These are phyloP conservation scores for Hirudo medicinalis DNA, from an alignment of 1,140 invertebrate species.

Conservation along the genomic window DNA sequence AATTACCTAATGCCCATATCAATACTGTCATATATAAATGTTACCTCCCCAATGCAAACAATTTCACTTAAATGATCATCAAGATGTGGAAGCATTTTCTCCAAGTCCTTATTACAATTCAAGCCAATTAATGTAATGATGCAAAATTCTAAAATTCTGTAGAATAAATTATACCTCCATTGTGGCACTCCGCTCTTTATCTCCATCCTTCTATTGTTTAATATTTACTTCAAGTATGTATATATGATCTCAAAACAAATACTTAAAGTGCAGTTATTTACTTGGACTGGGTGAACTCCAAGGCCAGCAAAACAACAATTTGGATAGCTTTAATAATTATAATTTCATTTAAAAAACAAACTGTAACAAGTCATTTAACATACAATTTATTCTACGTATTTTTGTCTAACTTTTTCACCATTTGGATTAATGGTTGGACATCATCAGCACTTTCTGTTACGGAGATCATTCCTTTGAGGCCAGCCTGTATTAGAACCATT, in stretches of 20 bases:
- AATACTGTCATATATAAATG: background rate
- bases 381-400: no score
- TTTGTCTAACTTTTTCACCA: no score
- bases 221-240: slow-evolving; percentile 9
- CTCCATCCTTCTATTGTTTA: slow-evolving; percentile 12
- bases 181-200: slow-evolving; percentile 3
- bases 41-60: slow-evolving; percentile 29
- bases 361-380: background rate
- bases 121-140: background rate
- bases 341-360: slow-evolving; percentile 11
- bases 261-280: slow-evolving; percentile 17
- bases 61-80: slow-evolving; percentile 26
- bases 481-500: background rate
- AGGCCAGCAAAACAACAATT: slow-evolving; percentile 28
- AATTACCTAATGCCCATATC: background rate
- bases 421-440: no score
- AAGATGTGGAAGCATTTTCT: slow-evolving; percentile 25
- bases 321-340: slow-evolving; percentile 22
- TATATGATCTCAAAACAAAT: slow-evolving; percentile 18
- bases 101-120: slow-evolving; percentile 24
- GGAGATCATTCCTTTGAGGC: background rate
- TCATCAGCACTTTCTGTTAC: background rate
- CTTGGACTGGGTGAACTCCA: slow-evolving; percentile 38
- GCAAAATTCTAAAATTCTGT: slow-evolving; percentile 8
- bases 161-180: slow-evolving; percentile 14